phyloP scores from a whole-genome alignment of 2,797 vertebrate genomes.

The Sebastes variabilis region DNA sequence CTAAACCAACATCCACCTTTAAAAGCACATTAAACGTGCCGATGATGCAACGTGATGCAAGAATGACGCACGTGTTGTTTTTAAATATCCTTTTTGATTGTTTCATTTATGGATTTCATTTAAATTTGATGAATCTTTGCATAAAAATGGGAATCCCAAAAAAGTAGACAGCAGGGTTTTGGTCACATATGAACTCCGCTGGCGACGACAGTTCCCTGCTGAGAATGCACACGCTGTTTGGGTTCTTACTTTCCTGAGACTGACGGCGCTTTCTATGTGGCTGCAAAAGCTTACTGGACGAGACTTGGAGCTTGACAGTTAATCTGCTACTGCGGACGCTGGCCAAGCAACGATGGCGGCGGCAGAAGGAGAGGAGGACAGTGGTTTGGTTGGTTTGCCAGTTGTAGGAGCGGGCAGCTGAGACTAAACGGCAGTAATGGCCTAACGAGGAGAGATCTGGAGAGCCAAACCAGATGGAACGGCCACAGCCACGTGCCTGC shows the following conservation, averaged over 20 bases:
- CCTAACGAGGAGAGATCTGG: conserved; percentile 71
- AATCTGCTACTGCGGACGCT: conserved; percentile 31
- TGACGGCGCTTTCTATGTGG: conserved; percentile 9
- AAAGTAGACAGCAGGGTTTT: neutral
- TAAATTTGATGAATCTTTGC: neutral
- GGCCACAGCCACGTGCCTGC: conserved; percentile 51
- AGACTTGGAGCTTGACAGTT: conserved; percentile 34
- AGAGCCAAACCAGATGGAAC: conserved; percentile 76
- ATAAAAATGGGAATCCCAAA: neutral
- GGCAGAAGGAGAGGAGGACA: conserved; percentile 62
- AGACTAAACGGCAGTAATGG: conserved; percentile 75
- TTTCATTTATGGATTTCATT: neutral
- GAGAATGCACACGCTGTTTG: neutral
- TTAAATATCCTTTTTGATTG: neutral
- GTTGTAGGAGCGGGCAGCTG: conserved; percentile 74
- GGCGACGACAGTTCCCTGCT: neutral
- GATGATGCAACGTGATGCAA: conserved; percentile 31
- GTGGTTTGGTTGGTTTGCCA: conserved; percentile 75
- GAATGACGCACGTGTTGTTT: neutral
- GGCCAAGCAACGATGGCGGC: conserved; percentile 43
- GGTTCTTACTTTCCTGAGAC: conserved; percentile 14
- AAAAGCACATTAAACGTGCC: conserved; percentile 9
- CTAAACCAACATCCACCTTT: conserved; percentile 37
- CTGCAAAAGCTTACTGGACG: conserved; percentile 27
- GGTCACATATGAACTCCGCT: neutral